These are phyloP conservation scores for Eriocheir sinensis DNA, from an alignment of 1,140 invertebrate genomes.

Conservation along the genomic window DNA sequence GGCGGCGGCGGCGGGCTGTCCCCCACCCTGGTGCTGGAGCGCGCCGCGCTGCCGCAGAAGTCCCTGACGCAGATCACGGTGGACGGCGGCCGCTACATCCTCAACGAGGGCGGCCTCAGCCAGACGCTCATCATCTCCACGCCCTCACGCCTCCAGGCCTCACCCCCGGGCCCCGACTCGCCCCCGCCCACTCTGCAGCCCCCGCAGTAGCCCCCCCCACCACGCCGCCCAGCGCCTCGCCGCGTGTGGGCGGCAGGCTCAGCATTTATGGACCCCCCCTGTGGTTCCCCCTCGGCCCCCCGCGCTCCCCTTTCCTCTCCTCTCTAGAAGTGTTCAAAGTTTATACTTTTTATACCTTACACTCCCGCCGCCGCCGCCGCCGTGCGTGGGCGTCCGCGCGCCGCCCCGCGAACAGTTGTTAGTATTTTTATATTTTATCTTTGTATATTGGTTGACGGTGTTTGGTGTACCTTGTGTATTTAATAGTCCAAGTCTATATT, in stretches of 20 bases:
- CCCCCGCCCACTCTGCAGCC: constrained; percentile 71
- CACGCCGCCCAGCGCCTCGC: not conserved
- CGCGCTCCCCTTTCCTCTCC: not conserved
- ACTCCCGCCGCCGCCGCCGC: not conserved
- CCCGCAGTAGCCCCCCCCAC: constrained; percentile 24
- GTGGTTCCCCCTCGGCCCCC: not conserved
- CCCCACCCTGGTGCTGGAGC: constrained; percentile 36
- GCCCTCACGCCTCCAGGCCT: constrained; percentile 8
- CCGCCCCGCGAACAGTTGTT: not conserved
- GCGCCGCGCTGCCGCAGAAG: constrained; percentile 66
- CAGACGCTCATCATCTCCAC: constrained; percentile 74
- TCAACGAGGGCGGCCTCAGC: constrained; percentile 69
- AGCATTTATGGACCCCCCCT: not conserved
- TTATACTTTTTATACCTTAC: not conserved
- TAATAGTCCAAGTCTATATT: constrained; percentile 37
- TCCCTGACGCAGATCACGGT: constrained; percentile 73
- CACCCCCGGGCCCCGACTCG: constrained; percentile 65
- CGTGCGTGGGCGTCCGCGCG: not conserved
- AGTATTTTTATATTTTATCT: not conserved
- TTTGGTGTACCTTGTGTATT: constrained; percentile 9
- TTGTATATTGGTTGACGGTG: not conserved
- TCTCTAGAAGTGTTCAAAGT: not conserved
- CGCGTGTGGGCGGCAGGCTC: not conserved
- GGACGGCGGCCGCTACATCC: constrained; percentile 67
- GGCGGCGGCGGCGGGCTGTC: constrained; percentile 19